These are phyloP conservation scores for Trochalopteron elliotii DNA, from an alignment of 2,113 vertebrate species.

Conservation along the genomic window DNA sequence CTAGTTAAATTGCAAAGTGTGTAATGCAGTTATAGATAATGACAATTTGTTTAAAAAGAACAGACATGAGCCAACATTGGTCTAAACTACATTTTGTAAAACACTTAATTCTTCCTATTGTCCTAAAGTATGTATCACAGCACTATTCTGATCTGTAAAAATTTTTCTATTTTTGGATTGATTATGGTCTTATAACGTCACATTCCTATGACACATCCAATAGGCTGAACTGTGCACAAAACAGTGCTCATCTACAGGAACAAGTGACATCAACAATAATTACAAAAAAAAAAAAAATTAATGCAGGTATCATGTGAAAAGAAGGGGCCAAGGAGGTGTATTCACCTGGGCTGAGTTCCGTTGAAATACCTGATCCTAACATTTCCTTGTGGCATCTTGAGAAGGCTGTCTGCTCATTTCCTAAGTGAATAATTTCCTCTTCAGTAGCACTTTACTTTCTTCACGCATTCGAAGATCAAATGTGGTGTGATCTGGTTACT, in stretches of 20 bases:
- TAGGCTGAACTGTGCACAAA: background rate
- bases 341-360: background rate
- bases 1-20: background rate
- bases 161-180: background rate
- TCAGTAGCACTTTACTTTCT: background rate
- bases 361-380: background rate
- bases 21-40: background rate
- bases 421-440: background rate
- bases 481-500: background rate
- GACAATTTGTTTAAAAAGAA: background rate
- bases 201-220: background rate
- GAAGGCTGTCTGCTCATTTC: background rate
- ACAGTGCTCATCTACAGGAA: background rate
- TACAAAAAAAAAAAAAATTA: too few relatives aligned
- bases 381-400: background rate
- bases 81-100: background rate
- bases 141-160: background rate
- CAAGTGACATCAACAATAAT: background rate
- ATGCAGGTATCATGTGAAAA: background rate
- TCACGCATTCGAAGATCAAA: background rate
- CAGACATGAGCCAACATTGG: background rate
- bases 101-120: background rate
- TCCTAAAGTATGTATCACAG: background rate
- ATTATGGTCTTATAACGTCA: background rate
- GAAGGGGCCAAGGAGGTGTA: background rate